Evolutionary conservation across 1,140 invertebrate genomes (phyloP).

Genomic region (Hestina assimilis): DNA sequence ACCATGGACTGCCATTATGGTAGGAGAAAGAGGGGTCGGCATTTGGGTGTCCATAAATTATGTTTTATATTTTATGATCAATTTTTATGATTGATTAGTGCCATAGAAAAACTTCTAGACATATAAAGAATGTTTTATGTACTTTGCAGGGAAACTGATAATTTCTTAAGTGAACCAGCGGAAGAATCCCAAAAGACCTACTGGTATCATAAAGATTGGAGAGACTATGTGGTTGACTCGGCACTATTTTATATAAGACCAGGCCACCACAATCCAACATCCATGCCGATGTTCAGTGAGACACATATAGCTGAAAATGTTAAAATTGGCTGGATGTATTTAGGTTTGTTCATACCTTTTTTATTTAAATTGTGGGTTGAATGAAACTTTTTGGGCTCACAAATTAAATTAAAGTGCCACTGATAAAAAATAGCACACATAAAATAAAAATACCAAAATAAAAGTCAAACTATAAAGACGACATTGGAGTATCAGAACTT

Average conservation of each 20-base stretch:
- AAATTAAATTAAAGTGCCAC: too few relatives aligned
- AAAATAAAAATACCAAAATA: too few relatives aligned
- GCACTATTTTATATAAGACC: conserved; percentile 84
- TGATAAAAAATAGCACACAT: too few relatives aligned
- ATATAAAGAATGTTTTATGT: too few relatives aligned
- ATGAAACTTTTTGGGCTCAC: too few relatives aligned
- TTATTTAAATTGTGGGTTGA: not conserved
- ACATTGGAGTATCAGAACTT: too few relatives aligned
- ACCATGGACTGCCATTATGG: too few relatives aligned
- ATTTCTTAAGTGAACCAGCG: conserved; percentile 59
- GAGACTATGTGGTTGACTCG: conserved; percentile 89
- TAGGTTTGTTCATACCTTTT: conserved; percentile 56
- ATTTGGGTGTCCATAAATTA: too few relatives aligned
- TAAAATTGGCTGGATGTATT: conserved; percentile 78
- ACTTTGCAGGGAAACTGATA: conserved; percentile 56
- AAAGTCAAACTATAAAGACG: too few relatives aligned
- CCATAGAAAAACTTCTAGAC: not conserved
- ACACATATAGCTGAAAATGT: conserved; percentile 80
- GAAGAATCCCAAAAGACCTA: conserved; percentile 80
- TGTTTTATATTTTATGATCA: too few relatives aligned
- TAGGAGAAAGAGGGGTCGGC: too few relatives aligned
- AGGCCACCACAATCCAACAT: conserved; percentile 88
- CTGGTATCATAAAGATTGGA: conserved; percentile 90
- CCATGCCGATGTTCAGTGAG: conserved; percentile 81
- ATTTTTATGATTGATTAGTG: too few relatives aligned